These are phyloP conservation scores for Scaptodrosophila latifasciaeformis DNA, from an alignment of 2,888 invertebrate genomes.

Conservation along the genomic window DNA sequence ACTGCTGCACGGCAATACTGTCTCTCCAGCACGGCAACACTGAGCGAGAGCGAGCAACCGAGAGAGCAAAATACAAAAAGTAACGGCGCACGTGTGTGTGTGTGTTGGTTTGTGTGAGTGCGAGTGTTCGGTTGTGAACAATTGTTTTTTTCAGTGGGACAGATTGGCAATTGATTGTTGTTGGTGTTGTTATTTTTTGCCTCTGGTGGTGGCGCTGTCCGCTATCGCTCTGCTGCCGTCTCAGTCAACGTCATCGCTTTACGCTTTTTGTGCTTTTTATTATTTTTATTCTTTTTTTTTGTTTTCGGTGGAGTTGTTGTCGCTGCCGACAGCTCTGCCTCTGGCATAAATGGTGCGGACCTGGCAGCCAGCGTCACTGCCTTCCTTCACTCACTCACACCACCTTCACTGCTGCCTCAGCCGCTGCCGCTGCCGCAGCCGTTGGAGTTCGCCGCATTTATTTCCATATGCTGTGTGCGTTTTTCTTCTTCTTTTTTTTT, in stretches of 20 bases:
- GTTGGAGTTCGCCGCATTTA: constrained; percentile 27
- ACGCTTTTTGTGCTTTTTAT: constrained; percentile 57
- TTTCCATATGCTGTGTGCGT: constrained; percentile 63
- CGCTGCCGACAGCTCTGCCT: constrained; percentile 42
- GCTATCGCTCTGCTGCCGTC: constrained; percentile 20
- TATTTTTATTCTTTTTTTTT: constrained; percentile 29
- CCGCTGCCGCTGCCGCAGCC: constrained; percentile 19
- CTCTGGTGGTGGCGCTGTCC: constrained; percentile 29
- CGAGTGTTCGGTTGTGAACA: constrained; percentile 37
- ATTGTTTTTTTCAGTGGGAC: constrained; percentile 67
- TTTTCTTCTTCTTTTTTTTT: constrained; percentile 22
- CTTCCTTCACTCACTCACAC: constrained; percentile 18
- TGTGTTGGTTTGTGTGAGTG: constrained; percentile 21
- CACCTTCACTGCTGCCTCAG: constrained; percentile 1
- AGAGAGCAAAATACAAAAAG: constrained; percentile 13
- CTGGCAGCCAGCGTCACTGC: constrained; percentile 31
- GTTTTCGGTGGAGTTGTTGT: background rate
- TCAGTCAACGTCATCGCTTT: constrained; percentile 29
- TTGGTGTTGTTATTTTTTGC: constrained; percentile 40
- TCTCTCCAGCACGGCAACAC: constrained; percentile 39
- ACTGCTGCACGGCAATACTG: constrained; percentile 41
- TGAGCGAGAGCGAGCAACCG: constrained; percentile 30
- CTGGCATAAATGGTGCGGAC: constrained; percentile 56
- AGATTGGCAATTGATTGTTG: constrained; percentile 65
- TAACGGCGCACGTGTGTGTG: constrained; percentile 45